Evolutionary conservation across 2,888 invertebrate genomes (phyloP), one percentile per base, ranked within the genome.

Genomic region (Pycnomerus fuliginosus): DNA sequence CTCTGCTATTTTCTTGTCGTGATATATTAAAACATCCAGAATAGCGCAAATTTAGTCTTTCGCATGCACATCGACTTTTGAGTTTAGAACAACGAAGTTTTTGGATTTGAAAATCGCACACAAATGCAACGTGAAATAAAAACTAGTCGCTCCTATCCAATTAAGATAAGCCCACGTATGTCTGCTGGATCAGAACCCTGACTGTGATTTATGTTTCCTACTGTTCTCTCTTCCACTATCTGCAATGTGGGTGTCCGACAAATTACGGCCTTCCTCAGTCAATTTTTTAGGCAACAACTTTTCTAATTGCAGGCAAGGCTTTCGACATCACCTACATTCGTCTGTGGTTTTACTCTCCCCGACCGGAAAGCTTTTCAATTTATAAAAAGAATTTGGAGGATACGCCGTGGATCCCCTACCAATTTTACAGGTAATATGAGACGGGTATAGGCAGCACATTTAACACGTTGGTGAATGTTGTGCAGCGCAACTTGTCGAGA

Each of bases 311-410:
- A 96, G 97, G 88, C 20, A 99, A 98, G 74, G 84, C 95, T 0
- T 98, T 91, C 71, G 97, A 99, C 67, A 94, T 99, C 51, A 98
- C 97, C 0, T 99, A 98, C 71, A 87, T 99, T 14, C 80, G 94
- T 37, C 78, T 99, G 42, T 84, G 91, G 64, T 99, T 96, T 76
- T 89, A 92, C 65, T 95, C 96, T 1, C 94, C 96, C 0, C 79
- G 98, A 42, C 99, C 99, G 0, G 97, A 98, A 69, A 96, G 96
- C 70, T 98, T 99, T 74, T 90, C 92, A 13, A 88, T 99, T 60
- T 97, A 90, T 74, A 96, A 95, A 71, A 83, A 91, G 58, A 81
- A 80, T 27, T 79, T 78, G 45, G 87, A 85, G 67, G 82, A 80
- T 64, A 88, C 90, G 11, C 79, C 81, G 12, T 94, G 93, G 93